Evolutionary conservation across 2,888 invertebrate genomes (phyloP).

Genomic region (Ligdia adustata): DNA sequence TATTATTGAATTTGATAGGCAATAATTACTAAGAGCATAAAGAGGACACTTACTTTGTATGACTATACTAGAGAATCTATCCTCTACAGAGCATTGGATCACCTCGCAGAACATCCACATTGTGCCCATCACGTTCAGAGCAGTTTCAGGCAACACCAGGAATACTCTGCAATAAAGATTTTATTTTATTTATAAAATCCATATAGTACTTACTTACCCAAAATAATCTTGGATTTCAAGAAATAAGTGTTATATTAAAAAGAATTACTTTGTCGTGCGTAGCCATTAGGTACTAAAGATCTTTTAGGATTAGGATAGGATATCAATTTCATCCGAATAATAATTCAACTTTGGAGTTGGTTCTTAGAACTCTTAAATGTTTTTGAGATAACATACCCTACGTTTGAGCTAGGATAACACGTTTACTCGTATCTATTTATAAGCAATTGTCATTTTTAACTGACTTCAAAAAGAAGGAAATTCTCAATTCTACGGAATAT

Average conservation of each 20-base stretch:
- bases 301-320: constrained; percentile 17
- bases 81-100: constrained; percentile 87
- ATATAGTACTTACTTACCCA: no score
- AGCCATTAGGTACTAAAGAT: no score
- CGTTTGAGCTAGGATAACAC: constrained; percentile 6
- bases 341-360: constrained; percentile 12
- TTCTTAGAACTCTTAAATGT: constrained; percentile 17
- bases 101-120: constrained; percentile 91
- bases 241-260: no score
- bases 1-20: no score
- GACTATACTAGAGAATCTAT: constrained; percentile 88
- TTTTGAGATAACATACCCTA: constrained; percentile 13
- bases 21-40: no score
- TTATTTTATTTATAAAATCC: no score
- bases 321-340: constrained; percentile 17
- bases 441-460: no score
- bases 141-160: constrained; percentile 90
- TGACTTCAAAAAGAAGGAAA: no score
- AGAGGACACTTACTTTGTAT: constrained; percentile 87
- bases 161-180: constrained; percentile 88
- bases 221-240: no score
- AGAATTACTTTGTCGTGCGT: no score
- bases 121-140: constrained; percentile 91
- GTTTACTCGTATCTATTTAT: no score
- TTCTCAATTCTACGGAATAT: no score